phyloP scores from a whole-genome alignment of 2,888 invertebrate species.

The Glyphotaelius pellucidus region DNA sequence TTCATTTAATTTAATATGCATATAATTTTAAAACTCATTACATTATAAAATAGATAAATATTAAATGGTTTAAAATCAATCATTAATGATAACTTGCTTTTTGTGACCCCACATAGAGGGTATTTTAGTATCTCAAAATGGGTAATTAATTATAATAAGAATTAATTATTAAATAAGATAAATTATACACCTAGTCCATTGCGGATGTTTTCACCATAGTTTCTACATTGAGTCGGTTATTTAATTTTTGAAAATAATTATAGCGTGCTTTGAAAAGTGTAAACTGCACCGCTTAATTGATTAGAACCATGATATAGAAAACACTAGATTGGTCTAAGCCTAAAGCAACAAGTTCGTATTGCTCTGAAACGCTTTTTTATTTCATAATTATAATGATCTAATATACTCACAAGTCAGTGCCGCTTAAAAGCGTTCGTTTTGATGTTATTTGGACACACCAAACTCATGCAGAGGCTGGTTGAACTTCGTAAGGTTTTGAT shows the following conservation, averaged over 20 bases:
- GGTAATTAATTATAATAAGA: conserved; percentile 5
- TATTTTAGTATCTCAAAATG: conserved; percentile 14
- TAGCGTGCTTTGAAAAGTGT: conserved; percentile 24
- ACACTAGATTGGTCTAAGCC: background rate
- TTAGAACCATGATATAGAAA: background rate
- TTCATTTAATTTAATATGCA: background rate
- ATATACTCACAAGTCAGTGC: background rate
- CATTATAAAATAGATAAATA: background rate
- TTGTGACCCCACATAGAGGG: background rate
- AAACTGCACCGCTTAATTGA: conserved; percentile 13
- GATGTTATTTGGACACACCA: background rate
- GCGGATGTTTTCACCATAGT: background rate
- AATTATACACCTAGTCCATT: conserved; percentile 11
- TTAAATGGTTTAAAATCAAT: background rate
- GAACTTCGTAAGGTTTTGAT: background rate
- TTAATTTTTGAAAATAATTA: background rate
- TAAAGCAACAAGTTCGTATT: background rate
- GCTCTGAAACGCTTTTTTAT: background rate
- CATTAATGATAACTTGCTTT: background rate
- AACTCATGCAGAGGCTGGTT: background rate
- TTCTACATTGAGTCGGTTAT: background rate
- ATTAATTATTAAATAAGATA: background rate
- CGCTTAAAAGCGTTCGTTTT: background rate
- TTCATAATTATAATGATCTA: background rate
- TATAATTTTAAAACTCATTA: background rate